phyloP scores from a whole-genome alignment of 2,113 vertebrate genomes.

The Caretta caretta region DNA sequence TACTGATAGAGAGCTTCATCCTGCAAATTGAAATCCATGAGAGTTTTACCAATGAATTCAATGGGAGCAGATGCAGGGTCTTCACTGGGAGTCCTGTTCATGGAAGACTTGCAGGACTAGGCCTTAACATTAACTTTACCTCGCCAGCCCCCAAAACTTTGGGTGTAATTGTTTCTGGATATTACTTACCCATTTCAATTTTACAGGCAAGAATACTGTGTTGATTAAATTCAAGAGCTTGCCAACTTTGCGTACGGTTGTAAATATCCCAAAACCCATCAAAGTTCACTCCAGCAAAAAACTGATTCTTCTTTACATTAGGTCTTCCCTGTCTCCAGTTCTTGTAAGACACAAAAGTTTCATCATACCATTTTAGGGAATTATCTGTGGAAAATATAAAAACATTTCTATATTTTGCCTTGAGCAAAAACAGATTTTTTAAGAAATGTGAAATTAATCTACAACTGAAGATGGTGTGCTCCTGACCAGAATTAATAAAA shows the following conservation, averaged over 20 bases:
- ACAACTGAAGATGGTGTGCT: background rate
- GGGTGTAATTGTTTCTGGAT: background rate
- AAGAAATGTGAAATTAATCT: background rate
- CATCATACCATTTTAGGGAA: constrained; percentile 90
- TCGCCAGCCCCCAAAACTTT: background rate
- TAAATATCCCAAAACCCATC: constrained; percentile 88
- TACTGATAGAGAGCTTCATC: background rate
- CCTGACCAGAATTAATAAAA: background rate
- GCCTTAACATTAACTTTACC: background rate
- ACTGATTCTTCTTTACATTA: constrained; percentile 69
- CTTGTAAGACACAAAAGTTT: constrained; percentile 89
- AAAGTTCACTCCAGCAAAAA: constrained; percentile 86
- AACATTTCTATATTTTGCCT: constrained; percentile 22
- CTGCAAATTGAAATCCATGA: background rate
- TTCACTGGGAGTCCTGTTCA: background rate
- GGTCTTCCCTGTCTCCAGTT: constrained; percentile 91
- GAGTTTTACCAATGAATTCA: background rate
- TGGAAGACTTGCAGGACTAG: background rate
- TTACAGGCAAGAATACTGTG: constrained; percentile 91
- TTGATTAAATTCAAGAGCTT: constrained; percentile 79
- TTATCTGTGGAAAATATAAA: constrained; percentile 78
- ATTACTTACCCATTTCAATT: constrained; percentile 88
- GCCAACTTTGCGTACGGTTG: constrained; percentile 50
- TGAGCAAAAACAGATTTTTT: constrained; percentile 4
- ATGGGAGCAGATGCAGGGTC: background rate